Base-by-base conservation (phyloP, 2,888 invertebrate species). In the Apeira syringaria region DNA sequence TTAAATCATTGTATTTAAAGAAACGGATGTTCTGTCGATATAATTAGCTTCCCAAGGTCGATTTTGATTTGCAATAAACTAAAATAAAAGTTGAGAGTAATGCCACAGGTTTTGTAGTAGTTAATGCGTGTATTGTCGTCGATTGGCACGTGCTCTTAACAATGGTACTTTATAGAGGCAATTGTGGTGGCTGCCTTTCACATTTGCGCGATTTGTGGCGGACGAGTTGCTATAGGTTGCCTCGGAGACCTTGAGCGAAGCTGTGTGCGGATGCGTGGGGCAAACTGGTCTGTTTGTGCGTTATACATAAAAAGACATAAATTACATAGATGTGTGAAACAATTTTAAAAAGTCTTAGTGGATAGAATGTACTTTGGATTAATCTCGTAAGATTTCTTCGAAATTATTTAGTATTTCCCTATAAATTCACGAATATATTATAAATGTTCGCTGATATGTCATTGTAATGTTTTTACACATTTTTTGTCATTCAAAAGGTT, bases 131-230 rank as follows among this genome's bases (percentile, higher is more conserved):
- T 20, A 20, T 20, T 20, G 20, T 7, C 8, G 11, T 15, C 11
- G 11, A 5, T 25, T 35, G 45, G 50, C 50, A 43, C 46, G 50
- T 50, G 46, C 46, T 27, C 7, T 8, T 33, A 50, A 50, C 46
- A 46, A 50, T 39, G 20, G 20, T 8, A 29, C 35, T 46, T 46
- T 46, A 39, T 42, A 29, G 22, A 25, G 22, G 13, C 28, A 18
- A 39, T 26, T 39, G 35, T 5, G 26, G 10, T 13, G n/a, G 9
- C 18, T 6, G 13, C 36, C 28, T 44, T 44, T 44, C 38, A 31
- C 44, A 45, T 20, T 39, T 10, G 2, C 15, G 34, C 38, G 13
- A 20, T 1, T 25, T 25, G 29, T 37, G 11, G 24, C 24, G 6
- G 1, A n/a, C 7, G 7, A 12, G 27, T 27, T n/a, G 27, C 27